These are phyloP conservation scores for Caenorhabditis wallacei DNA, from an alignment of 2,888 invertebrate genomes.

Conservation along the genomic window DNA sequence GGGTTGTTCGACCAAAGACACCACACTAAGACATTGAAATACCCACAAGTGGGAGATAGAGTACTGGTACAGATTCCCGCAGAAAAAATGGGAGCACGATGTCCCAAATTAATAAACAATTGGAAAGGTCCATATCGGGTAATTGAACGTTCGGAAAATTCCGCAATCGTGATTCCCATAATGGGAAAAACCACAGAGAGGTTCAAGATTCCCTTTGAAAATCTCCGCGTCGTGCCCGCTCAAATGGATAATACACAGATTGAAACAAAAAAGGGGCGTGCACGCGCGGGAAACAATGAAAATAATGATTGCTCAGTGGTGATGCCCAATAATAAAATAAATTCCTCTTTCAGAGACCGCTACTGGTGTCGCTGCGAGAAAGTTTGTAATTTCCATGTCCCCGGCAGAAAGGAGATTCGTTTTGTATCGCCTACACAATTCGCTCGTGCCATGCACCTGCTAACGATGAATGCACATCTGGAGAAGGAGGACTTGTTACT, in stretches of 20 bases:
- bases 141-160: neutral
- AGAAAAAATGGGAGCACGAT: conserved; percentile 14
- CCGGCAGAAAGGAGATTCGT: no score
- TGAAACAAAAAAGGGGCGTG: neutral
- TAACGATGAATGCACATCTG: no score
- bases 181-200: neutral
- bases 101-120: conserved; percentile 37
- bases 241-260: neutral
- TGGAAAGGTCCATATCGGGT: conserved; percentile 38
- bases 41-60: conserved; percentile 29
- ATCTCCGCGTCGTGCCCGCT: neutral
- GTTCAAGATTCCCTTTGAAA: neutral
- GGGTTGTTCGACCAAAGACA: conserved; percentile 8
- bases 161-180: neutral
- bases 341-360: no score
- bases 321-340: no score
- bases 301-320: neutral
- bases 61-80: conserved; percentile 34
- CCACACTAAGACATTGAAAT: neutral
- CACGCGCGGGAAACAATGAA: no score
- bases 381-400: no score
- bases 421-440: no score
- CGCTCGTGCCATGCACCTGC: no score
- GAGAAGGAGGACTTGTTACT: no score
- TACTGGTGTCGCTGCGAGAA: no score